These are phyloP conservation scores for Malurus elegans DNA, from an alignment of 2,113 vertebrate genomes.

Conservation along the genomic window DNA sequence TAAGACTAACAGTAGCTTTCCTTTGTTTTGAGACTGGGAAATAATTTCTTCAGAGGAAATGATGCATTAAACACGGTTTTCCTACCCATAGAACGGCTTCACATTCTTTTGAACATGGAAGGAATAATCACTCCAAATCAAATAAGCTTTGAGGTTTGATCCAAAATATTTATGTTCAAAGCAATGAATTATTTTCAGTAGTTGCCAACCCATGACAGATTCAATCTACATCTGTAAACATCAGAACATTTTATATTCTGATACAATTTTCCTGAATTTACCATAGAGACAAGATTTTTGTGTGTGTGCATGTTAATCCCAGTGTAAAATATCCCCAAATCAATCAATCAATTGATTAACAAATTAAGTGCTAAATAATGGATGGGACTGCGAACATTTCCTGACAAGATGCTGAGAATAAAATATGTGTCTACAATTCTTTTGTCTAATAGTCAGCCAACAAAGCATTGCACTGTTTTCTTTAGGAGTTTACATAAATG, in stretches of 20 bases:
- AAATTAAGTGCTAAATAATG: conserved; percentile 78
- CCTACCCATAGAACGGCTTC: not conserved
- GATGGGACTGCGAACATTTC: conserved; percentile 44
- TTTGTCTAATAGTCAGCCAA: conserved; percentile 70
- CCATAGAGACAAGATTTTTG: conserved; percentile 44
- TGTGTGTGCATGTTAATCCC: conserved; percentile 24
- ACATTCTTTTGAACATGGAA: not conserved
- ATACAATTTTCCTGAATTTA: conserved; percentile 68
- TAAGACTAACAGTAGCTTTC: not conserved
- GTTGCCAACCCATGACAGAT: conserved; percentile 68
- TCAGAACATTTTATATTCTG: conserved; percentile 54
- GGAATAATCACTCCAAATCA: not conserved
- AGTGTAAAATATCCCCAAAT: conserved; percentile 62
- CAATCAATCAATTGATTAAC: conserved; percentile 76
- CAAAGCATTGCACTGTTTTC: conserved; percentile 67
- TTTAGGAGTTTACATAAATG: conserved; percentile 70
- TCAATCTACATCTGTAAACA: conserved; percentile 74
- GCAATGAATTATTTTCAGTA: conserved; percentile 62
- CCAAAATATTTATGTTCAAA: conserved; percentile 69
- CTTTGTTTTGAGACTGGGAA: not conserved
- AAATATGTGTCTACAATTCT: conserved; percentile 71
- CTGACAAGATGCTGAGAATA: conserved; percentile 68
- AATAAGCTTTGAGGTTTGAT: conserved; percentile 9
- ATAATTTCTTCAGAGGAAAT: not conserved
- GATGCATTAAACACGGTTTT: not conserved